phyloP scores from a whole-genome alignment of 2,113 vertebrate species.

The Gasterosteus nipponicus region DNA sequence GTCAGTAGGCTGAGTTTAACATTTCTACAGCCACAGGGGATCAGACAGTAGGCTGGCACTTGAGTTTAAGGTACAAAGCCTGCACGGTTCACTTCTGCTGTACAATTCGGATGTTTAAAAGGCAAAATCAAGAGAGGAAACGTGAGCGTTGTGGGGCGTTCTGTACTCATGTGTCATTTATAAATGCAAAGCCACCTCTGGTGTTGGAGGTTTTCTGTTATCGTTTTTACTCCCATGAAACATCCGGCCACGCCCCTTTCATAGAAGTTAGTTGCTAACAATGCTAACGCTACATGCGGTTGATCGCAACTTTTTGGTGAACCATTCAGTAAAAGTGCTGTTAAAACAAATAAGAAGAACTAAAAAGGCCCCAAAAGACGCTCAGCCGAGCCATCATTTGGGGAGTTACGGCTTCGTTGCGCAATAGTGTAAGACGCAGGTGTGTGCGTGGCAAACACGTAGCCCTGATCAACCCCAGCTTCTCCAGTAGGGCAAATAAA shows the following conservation, averaged over 20 bases:
- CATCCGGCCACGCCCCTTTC: neutral
- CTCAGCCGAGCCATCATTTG: neutral
- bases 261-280: neutral
- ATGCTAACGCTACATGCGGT: neutral
- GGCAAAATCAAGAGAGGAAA: neutral
- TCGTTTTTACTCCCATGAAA: neutral
- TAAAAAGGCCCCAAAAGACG: neutral
- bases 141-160: neutral
- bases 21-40: neutral
- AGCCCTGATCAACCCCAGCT: conserved; percentile 3
- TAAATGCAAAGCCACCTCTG: neutral
- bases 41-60: neutral
- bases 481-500: neutral
- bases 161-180: neutral
- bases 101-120: neutral
- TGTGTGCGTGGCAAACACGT: neutral
- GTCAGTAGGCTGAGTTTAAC: neutral
- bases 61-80: conserved; percentile 19
- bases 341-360: neutral
- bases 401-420: neutral
- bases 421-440: conserved; percentile 15
- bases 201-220: neutral
- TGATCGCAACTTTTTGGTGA: neutral
- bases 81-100: neutral
- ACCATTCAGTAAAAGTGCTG: neutral